phyloP scores from a whole-genome alignment of 37 sponge, comb jelly and placozoan genomes.

The Amphimedon queenslandica region DNA sequence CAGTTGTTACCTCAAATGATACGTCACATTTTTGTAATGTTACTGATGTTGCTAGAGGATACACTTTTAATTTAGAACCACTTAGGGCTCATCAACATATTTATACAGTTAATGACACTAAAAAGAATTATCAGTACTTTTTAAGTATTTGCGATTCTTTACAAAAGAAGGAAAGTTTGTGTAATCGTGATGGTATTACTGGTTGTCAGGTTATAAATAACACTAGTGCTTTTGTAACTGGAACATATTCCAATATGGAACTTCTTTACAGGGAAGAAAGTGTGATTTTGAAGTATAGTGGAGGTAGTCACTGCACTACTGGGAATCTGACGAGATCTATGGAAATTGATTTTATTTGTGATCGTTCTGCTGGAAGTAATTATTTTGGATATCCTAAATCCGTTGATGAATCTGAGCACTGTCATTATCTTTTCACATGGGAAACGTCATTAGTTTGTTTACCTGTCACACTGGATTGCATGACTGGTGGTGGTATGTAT shows the following conservation, averaged over 20 bases:
- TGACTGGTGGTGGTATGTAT: constrained; percentile 53
- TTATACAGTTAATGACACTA: background rate
- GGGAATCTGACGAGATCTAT: constrained; percentile 3
- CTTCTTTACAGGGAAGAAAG: constrained; percentile 40
- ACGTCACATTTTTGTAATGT: constrained; percentile 24
- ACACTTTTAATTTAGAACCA: constrained; percentile 46
- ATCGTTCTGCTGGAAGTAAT: background rate
- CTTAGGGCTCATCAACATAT: background rate
- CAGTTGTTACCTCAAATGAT: constrained; percentile 4
- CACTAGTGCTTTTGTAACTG: background rate
- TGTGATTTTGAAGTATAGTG: constrained; percentile 25
- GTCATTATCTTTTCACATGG: constrained; percentile 71
- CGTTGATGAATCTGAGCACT: constrained; percentile 36
- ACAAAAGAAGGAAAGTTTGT: background rate
- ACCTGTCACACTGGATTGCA: constrained; percentile 52
- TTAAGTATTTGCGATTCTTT: background rate
- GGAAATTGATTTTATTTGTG: constrained; percentile 60
- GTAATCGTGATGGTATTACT: background rate
- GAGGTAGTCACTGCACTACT: constrained; percentile 38
- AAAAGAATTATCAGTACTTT: constrained; percentile 19
- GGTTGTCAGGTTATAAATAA: constrained; percentile 45
- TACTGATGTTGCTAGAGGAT: constrained; percentile 11
- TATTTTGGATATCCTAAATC: constrained; percentile 19
- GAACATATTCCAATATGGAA: constrained; percentile 1
- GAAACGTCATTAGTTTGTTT: constrained; percentile 61